These are phyloP conservation scores for Microcebus ravelobensis DNA, from an alignment of 2,113 vertebrate species.

Conservation along the genomic window DNA sequence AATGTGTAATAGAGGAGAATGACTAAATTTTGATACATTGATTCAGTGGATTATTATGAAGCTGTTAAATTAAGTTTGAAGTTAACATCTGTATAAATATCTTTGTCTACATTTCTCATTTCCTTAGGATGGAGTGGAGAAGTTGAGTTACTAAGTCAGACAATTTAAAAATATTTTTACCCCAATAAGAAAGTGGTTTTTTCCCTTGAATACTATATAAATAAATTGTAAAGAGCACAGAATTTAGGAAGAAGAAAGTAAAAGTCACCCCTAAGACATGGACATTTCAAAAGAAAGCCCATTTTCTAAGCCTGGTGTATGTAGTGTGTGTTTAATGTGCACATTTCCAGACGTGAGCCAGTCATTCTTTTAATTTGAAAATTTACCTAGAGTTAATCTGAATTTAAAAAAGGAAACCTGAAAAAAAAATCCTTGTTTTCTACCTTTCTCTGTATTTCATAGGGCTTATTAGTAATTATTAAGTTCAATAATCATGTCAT, in stretches of 20 bases:
- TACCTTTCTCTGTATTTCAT: not conserved
- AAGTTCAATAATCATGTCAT: not conserved
- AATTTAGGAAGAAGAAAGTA: not conserved
- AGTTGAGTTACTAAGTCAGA: not conserved
- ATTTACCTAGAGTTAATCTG: not conserved
- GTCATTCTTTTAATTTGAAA: slow-evolving; percentile 18
- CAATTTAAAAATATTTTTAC: not conserved
- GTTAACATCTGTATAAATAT: not conserved
- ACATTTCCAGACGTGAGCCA: not conserved
- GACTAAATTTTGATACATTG: not conserved
- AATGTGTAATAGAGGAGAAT: not conserved
- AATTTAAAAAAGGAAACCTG: not conserved
- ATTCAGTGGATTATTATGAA: slow-evolving; percentile 13
- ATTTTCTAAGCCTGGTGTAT: not conserved
- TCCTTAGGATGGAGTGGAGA: not conserved
- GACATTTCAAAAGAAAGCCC: not conserved
- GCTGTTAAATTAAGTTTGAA: slow-evolving; percentile 6
- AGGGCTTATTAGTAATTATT: not conserved
- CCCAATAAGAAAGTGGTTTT: not conserved
- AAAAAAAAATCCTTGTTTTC: not conserved
- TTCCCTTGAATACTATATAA: not conserved
- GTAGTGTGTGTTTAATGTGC: not conserved
- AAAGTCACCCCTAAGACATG: not conserved
- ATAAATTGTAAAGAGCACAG: not conserved
- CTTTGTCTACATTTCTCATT: not conserved